A percentile compares a stretch with the other conserved stretches of the same genome.
phyloP scores from a whole-genome alignment of 2,797 vertebrate species.

The Lithobates pipiens region DNA sequence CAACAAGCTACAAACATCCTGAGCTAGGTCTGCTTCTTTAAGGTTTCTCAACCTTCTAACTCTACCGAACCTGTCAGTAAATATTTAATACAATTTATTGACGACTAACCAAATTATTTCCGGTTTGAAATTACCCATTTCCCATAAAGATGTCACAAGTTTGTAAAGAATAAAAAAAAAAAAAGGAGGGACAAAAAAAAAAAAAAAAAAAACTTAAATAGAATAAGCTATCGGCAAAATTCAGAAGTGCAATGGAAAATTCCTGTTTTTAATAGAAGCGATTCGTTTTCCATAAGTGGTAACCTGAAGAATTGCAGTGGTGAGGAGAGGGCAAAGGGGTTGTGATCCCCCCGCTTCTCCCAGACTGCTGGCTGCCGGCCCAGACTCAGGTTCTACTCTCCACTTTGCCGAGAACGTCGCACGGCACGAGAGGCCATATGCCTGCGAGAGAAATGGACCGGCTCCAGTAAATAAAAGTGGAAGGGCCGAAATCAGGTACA shows the following conservation, averaged over 20 bases:
- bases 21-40: neutral
- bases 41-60: neutral
- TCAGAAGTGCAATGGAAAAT: conserved; percentile 50
- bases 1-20: too few species aligned
- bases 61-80: neutral
- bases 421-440: conserved; percentile 62
- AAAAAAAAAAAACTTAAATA: neutral
- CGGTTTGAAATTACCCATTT: conserved; percentile 22
- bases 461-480: conserved; percentile 69
- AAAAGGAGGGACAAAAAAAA: neutral
- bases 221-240: conserved; percentile 48
- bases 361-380: conserved; percentile 59
- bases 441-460: conserved; percentile 70
- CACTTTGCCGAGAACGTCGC: neutral
- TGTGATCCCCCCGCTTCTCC: conserved; percentile 33
- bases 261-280: conserved; percentile 58
- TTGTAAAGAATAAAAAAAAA: conserved; percentile 23
- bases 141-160: conserved; percentile 10
- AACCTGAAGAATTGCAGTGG: conserved; percentile 29
- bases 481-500: conserved; percentile 71
- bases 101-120: conserved; percentile 21
- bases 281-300: conserved; percentile 42
- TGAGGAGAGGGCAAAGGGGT: conserved; percentile 22
- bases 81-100: neutral
- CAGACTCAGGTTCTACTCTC: conserved; percentile 60